phyloP scores from a whole-genome alignment of 1,140 invertebrate genomes.

The Zophobas atratus region DNA sequence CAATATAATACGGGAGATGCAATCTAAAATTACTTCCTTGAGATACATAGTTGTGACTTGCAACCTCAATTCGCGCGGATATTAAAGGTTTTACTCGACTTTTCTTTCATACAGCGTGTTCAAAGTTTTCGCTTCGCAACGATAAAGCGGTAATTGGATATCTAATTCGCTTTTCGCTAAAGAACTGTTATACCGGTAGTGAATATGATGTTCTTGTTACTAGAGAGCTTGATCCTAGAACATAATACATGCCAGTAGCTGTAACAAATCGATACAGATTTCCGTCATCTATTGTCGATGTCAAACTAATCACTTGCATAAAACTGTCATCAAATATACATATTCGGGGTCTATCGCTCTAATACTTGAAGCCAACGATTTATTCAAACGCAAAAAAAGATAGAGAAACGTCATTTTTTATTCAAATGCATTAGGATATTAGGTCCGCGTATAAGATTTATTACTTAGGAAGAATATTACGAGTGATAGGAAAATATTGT shows the following conservation, averaged over 20 bases:
- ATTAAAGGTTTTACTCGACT: slow-evolving; percentile 11
- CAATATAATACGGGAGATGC: slow-evolving; percentile 29
- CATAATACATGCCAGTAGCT: background rate
- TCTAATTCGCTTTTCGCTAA: no score
- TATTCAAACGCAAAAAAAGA: slow-evolving; percentile 32
- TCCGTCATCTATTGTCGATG: slow-evolving; percentile 43
- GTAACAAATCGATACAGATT: slow-evolving; percentile 44
- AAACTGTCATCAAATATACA: slow-evolving; percentile 48
- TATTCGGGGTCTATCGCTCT: slow-evolving; percentile 1
- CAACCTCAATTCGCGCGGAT: slow-evolving; percentile 3
- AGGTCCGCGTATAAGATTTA: slow-evolving; percentile 49
- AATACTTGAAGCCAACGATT: slow-evolving; percentile 8
- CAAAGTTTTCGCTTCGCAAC: background rate
- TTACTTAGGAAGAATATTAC: slow-evolving; percentile 33
- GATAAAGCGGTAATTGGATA: background rate
- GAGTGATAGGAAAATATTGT: slow-evolving; percentile 6
- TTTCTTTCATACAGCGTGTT: background rate
- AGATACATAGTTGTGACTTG: slow-evolving; percentile 1
- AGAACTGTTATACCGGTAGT: no score
- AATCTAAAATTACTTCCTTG: slow-evolving; percentile 30
- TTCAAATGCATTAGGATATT: slow-evolving; percentile 44
- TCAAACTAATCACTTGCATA: slow-evolving; percentile 48
- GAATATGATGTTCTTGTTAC: no score
- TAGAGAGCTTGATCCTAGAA: background rate
- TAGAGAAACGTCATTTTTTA: slow-evolving; percentile 44